Evolutionary conservation across 2,888 invertebrate genomes (phyloP).

Genomic region (Philereme vetulata): DNA sequence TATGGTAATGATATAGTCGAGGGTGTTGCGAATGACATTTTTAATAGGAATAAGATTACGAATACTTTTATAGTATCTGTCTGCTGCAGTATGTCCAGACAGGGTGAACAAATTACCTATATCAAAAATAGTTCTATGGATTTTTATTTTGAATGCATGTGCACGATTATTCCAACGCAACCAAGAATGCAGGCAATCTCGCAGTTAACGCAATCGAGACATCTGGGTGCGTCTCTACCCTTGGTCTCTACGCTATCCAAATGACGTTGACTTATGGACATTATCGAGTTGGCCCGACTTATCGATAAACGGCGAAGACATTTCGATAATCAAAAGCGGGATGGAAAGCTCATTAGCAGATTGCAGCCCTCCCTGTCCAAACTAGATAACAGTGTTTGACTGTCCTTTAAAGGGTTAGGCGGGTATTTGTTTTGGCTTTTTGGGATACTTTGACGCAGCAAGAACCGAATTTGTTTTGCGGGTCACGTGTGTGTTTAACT

Average conservation of each 20-base stretch:
- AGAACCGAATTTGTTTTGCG: slow-evolving; percentile 31
- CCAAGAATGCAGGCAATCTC: not conserved
- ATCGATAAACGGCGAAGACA: slow-evolving; percentile 23
- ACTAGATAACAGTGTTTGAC: slow-evolving; percentile 60
- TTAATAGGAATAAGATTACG: too few species aligned
- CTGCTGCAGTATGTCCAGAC: too few species aligned
- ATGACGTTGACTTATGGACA: slow-evolving; percentile 48
- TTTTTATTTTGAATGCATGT: too few species aligned
- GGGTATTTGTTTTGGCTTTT: slow-evolving; percentile 44
- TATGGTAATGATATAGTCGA: too few species aligned
- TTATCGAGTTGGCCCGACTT: slow-evolving; percentile 37
- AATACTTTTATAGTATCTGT: too few species aligned
- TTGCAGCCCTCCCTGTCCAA: slow-evolving; percentile 61
- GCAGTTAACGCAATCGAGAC: not conserved
- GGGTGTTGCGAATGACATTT: too few species aligned
- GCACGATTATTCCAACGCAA: not conserved
- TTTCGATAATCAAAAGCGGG: slow-evolving; percentile 41
- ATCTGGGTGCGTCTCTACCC: not conserved
- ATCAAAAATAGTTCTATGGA: too few species aligned
- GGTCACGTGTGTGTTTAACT: too few species aligned
- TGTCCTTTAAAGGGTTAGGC: slow-evolving; percentile 44
- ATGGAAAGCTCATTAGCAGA: slow-evolving; percentile 60
- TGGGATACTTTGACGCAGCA: slow-evolving; percentile 41
- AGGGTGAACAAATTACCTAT: too few species aligned
- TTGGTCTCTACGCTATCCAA: slow-evolving; percentile 4